Percentiles rank a stretch among this genome's conserved stretches.
Conservation (phyloP, 92 coral and sea anemone genomes). For the Heliopora coerulea region DNA sequence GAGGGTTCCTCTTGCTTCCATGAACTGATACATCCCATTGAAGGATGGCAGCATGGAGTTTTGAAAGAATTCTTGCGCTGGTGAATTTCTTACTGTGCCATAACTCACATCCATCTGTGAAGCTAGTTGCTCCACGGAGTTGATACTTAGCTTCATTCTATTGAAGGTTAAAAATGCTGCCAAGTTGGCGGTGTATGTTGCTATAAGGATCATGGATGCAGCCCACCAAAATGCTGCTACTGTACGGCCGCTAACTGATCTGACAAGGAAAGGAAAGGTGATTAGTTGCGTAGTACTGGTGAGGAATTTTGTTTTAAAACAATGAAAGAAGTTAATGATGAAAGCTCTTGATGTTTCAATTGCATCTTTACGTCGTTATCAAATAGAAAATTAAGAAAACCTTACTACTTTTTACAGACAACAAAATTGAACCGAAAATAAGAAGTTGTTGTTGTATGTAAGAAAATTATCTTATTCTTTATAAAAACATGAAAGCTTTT, state of each 20-base stretch:
- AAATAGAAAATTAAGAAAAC: no score
- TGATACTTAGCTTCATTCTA: slow-evolving; percentile 74
- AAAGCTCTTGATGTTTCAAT: no score
- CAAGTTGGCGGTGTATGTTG: slow-evolving; percentile 85
- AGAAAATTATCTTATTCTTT: no score
- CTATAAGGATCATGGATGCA: slow-evolving; percentile 79
- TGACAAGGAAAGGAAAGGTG: background rate
- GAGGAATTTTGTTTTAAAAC: no score
- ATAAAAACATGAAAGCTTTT: no score
- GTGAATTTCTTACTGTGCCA: slow-evolving; percentile 64
- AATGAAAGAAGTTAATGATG: no score
- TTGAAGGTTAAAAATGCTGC: slow-evolving; percentile 83
- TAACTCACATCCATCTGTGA: slow-evolving; percentile 59
- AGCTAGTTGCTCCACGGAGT: slow-evolving; percentile 70
- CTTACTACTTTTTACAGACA: no score
- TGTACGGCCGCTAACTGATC: slow-evolving; percentile 58
- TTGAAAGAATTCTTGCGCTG: slow-evolving; percentile 61
- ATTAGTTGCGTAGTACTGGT: no score
- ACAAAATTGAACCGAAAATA: no score
- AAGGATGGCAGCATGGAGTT: slow-evolving; percentile 65
- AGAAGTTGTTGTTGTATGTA: no score
- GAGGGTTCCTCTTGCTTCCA: slow-evolving; percentile 64
- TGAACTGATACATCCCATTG: slow-evolving; percentile 71
- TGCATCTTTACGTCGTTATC: no score
- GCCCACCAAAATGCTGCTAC: slow-evolving; percentile 90